Evolutionary conservation across 2,113 vertebrate genomes (phyloP).

Genomic region (Balaenoptera acutorostrata): DNA sequence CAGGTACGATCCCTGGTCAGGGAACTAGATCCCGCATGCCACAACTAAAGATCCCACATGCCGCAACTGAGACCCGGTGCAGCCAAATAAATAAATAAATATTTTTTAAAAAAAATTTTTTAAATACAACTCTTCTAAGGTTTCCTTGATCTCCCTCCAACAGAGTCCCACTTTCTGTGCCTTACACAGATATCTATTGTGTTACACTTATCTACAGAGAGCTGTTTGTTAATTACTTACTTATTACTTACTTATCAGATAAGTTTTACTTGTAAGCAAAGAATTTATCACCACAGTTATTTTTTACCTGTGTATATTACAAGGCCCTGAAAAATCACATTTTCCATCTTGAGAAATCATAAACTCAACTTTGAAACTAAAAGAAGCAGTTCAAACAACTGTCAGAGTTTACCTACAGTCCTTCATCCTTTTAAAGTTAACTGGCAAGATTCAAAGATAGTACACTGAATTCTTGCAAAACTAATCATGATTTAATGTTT

Average conservation of each 20-base stretch:
- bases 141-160: not conserved
- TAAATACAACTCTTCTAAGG: not conserved
- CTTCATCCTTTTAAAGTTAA: slow-evolving; percentile 24
- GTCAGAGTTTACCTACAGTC: not conserved
- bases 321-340: not conserved
- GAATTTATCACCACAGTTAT: not conserved
- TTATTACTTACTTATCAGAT: not conserved
- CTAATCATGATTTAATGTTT: not conserved
- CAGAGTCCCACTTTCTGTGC: not conserved
- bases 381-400: not conserved
- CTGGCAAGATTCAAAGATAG: not conserved
- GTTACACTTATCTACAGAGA: not conserved
- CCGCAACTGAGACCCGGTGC: too few relatives aligned
- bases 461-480: not conserved
- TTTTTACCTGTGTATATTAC: not conserved
- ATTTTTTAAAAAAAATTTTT: not conserved
- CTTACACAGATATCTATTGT: not conserved
- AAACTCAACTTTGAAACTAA: slow-evolving; percentile 7
- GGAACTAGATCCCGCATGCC: too few relatives aligned
- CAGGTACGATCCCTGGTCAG: too few relatives aligned
- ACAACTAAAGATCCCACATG: too few relatives aligned
- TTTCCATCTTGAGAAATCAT: not conserved
- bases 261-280: not conserved
- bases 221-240: not conserved
- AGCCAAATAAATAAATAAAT: too few relatives aligned